Conservation (phyloP, 2,113 vertebrate species). For the Amphilophus citrinellus region DNA sequence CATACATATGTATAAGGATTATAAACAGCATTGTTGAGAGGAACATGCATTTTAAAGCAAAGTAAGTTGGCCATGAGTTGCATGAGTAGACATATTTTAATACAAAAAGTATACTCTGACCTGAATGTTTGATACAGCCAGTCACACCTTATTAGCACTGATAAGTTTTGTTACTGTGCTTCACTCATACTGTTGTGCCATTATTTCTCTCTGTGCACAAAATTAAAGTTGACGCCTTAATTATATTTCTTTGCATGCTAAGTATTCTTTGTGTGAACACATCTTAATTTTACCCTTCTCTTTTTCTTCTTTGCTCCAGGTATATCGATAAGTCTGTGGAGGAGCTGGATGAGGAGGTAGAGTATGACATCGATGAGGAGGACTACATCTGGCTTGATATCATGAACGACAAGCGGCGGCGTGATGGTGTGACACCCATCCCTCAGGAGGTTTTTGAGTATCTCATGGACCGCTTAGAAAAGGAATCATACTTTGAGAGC, state of each 20-base stretch:
- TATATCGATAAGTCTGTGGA: slow-evolving; percentile 99
- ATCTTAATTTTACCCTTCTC: background rate
- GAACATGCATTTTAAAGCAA: background rate
- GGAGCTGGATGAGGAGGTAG: slow-evolving; percentile 97
- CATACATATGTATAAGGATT: background rate
- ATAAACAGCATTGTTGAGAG: background rate
- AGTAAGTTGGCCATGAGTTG: background rate
- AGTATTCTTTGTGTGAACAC: background rate
- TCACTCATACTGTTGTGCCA: background rate
- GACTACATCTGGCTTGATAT: slow-evolving; percentile 99
- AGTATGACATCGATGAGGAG: slow-evolving; percentile 98
- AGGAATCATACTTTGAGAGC: slow-evolving; percentile 99
- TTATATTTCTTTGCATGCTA: background rate
- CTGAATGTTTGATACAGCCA: background rate
- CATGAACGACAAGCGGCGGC: slow-evolving; percentile 96
- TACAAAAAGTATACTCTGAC: background rate
- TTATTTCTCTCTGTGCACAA: background rate
- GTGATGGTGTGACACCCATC: slow-evolving; percentile 91
- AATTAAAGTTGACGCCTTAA: background rate
- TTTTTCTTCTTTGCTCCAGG: slow-evolving; percentile 73
- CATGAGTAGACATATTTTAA: background rate
- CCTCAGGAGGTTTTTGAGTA: slow-evolving; percentile 99
- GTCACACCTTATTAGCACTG: background rate
- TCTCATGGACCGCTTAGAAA: slow-evolving; percentile 97
- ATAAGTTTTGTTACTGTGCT: background rate